Evolutionary conservation across 2,797 vertebrate genomes (phyloP).

Genomic region (Thripadectes ignobilis): DNA sequence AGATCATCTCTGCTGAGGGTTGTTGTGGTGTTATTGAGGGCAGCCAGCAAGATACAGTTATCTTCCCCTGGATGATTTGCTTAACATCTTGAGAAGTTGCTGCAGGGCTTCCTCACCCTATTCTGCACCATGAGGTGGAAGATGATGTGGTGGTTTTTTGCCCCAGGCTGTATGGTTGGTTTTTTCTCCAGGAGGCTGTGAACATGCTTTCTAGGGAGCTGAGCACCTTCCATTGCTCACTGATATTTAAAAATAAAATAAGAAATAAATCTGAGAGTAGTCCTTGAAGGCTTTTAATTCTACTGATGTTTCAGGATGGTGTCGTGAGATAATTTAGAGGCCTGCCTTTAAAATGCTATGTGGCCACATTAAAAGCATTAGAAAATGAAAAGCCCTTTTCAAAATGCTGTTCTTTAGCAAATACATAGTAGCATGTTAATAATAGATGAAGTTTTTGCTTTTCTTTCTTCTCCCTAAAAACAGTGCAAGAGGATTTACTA

Average conservation of each 20-base stretch:
- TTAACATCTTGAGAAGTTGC: not conserved
- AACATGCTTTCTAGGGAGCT: not conserved
- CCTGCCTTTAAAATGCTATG: not conserved
- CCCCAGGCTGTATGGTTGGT: too few relatives aligned
- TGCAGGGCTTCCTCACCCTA: not conserved
- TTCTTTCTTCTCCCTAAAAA: not conserved
- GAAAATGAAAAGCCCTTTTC: not conserved
- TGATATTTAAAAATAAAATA: not conserved
- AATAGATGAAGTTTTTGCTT: not conserved
- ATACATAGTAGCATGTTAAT: not conserved
- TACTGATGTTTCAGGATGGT: not conserved
- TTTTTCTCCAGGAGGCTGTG: not conserved
- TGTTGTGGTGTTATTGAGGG: not conserved
- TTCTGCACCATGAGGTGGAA: not conserved
- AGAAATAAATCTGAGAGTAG: not conserved
- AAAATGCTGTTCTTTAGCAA: not conserved
- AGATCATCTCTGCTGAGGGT: constrained; percentile 7
- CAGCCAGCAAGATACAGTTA: not conserved
- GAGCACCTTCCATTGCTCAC: not conserved
- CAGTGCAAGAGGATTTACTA: not conserved
- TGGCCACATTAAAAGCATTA: not conserved
- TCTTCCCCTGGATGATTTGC: not conserved
- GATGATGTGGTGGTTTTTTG: not conserved
- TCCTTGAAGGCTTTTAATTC: not conserved
- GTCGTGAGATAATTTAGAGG: not conserved